Evolutionary conservation across 2,113 vertebrate genomes (phyloP).

Genomic region (Thunnus thynnus): DNA sequence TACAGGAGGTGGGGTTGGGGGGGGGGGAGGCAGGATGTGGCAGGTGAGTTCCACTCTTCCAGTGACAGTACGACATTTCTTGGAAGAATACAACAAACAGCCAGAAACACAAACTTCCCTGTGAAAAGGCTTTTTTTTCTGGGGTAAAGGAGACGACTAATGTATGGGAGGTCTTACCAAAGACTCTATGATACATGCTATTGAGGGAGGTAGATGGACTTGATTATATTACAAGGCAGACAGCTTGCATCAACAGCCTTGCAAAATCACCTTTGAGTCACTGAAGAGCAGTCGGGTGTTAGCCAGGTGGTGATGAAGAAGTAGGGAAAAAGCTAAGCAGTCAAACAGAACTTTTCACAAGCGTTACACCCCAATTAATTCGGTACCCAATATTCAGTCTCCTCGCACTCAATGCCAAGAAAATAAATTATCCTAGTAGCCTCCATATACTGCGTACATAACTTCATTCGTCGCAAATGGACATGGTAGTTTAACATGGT

Average conservation of each 20-base stretch:
- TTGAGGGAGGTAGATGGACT: slow-evolving; percentile 70
- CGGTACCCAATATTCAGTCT: slow-evolving; percentile 24
- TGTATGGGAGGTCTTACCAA: slow-evolving; percentile 19
- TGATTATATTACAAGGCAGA: slow-evolving; percentile 58
- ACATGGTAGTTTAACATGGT: slow-evolving; percentile 12
- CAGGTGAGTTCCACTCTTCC: slow-evolving; percentile 14
- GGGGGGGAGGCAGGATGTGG: background rate
- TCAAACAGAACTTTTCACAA: slow-evolving; percentile 37
- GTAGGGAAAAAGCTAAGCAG: slow-evolving; percentile 15
- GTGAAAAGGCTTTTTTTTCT: slow-evolving; percentile 19
- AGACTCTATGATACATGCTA: slow-evolving; percentile 34
- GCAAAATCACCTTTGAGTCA: slow-evolving; percentile 46
- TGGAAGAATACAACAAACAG: slow-evolving; percentile 29
- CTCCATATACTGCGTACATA: background rate
- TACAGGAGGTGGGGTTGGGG: too few species aligned
- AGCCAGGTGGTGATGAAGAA: slow-evolving; percentile 39
- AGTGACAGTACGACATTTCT: slow-evolving; percentile 15
- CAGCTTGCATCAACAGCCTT: slow-evolving; percentile 31
- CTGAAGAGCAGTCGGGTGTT: slow-evolving; percentile 22
- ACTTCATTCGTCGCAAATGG: slow-evolving; percentile 8
- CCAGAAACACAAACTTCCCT: slow-evolving; percentile 3
- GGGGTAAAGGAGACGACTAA: background rate
- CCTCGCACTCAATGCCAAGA: slow-evolving; percentile 29
- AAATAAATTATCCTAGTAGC: slow-evolving; percentile 14
- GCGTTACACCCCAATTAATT: background rate